Evolutionary conservation across 2,113 vertebrate genomes (phyloP).

Genomic region (Hippocampus mohnikei): DNA sequence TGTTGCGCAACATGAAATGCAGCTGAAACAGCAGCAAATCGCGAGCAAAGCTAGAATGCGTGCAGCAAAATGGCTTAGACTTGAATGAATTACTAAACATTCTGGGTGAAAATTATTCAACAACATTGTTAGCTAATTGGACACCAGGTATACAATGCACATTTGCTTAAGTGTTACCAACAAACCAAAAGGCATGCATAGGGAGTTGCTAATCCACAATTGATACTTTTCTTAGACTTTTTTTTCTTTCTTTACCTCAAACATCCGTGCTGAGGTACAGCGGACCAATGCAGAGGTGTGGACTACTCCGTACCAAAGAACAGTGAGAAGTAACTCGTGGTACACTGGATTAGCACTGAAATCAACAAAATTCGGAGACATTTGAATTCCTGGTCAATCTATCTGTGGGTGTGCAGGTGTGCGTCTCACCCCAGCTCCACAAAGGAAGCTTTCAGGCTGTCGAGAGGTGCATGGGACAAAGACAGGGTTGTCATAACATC

Average conservation of each 20-base stretch:
- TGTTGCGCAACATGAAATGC: slow-evolving; percentile 31
- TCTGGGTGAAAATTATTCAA: not conserved
- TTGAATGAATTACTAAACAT: not conserved
- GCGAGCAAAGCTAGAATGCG: slow-evolving; percentile 54
- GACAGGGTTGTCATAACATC: slow-evolving; percentile 98
- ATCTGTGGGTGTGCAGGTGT: not conserved
- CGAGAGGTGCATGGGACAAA: slow-evolving; percentile 89
- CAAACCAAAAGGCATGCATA: not conserved
- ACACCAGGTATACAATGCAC: not conserved
- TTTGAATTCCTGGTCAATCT: not conserved
- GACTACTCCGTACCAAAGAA: slow-evolving; percentile 97
- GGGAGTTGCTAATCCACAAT: not conserved
- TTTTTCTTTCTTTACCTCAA: slow-evolving; percentile 80
- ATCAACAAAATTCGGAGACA: slow-evolving; percentile 16
- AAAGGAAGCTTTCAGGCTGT: slow-evolving; percentile 98
- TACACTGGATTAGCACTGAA: slow-evolving; percentile 94
- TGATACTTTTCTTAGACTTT: not conserved
- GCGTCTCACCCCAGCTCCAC: slow-evolving; percentile 89
- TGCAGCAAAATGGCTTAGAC: slow-evolving; percentile 41
- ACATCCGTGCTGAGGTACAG: slow-evolving; percentile 96
- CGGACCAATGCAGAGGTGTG: slow-evolving; percentile 96
- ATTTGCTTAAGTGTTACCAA: not conserved
- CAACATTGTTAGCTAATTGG: not conserved
- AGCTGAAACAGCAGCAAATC: slow-evolving; percentile 51
- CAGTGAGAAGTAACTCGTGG: slow-evolving; percentile 91